A percentile compares a stretch with the other conserved stretches of the same genome.
Conservation (phyloP, 2,888 invertebrate species). For the Andrena dorsata region DNA sequence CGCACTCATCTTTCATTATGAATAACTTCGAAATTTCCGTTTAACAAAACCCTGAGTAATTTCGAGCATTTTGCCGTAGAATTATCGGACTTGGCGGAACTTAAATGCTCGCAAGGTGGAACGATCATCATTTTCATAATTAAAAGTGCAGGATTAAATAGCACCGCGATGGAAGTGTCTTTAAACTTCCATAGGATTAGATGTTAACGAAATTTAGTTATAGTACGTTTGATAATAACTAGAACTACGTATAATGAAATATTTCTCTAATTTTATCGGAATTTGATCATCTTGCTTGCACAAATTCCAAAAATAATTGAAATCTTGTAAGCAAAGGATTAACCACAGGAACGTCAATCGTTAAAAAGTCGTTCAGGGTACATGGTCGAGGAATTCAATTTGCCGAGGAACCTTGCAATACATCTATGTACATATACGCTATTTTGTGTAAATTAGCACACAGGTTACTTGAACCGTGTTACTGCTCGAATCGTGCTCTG, state of each 20-base stretch:
- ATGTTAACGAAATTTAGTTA: neutral
- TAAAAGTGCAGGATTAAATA: neutral
- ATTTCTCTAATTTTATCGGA: neutral
- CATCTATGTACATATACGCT: constrained; percentile 3
- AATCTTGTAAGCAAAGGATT: constrained; percentile 14
- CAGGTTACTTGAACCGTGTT: constrained; percentile 33
- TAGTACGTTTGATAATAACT: neutral
- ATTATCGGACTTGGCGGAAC: neutral
- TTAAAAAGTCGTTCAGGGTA: constrained; percentile 15
- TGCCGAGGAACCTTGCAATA: constrained; percentile 1
- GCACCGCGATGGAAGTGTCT: neutral
- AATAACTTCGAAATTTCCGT: constrained; percentile 26
- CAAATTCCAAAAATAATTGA: constrained; percentile 4
- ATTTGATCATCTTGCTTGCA: neutral
- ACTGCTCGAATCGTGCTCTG: constrained; percentile 28
- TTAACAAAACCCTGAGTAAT: constrained; percentile 9
- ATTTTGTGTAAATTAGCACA: constrained; percentile 54
- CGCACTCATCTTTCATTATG: constrained; percentile 10
- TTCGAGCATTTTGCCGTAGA: neutral
- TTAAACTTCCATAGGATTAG: neutral
- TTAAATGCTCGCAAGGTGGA: neutral
- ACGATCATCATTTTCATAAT: neutral
- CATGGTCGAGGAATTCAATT: constrained; percentile 12
- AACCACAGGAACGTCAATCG: neutral
- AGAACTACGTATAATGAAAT: neutral